Base-by-base conservation (phyloP, 1,140 invertebrate genomes). In the Zaprionus lachaisei region DNA sequence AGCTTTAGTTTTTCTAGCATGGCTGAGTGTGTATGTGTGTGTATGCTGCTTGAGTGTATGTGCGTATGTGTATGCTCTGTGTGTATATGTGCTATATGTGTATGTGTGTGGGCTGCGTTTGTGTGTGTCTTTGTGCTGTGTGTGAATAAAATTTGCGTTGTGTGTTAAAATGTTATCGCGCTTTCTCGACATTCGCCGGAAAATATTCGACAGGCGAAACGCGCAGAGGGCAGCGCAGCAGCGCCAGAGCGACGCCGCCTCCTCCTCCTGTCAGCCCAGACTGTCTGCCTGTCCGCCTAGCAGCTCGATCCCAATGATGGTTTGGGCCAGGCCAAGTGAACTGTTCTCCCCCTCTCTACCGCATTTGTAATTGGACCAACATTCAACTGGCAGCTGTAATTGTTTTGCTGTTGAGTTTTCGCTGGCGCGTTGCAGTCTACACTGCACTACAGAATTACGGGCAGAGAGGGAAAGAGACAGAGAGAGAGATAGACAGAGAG, bases 91-190 rank as follows among this genome's bases (percentile, higher is more conserved):
- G 26, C 26, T 28, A 28, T 28, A 7, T 28, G 26, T 28, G 26
- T 28, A 26, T 7, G 7, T 31, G 28, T 31, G 28, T 28, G 28
- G 28, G 28, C 28, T 31, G 31, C 9, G 31, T 9, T 11, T 34
- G 31, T 34, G 31, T 34, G 34, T 56, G 20, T 11, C 4, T 60
- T 2, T 56, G 37, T 49, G 55, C 26, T 47, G 31, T 47, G 24
- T 63, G 44, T 44, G 71, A 75, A 79, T 75, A 66, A 83, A 83
- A 83, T 83, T 83, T 76, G 81, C 67, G 77, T 83, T 83, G 77
- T 84, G 83, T 84, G 79, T 84, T 79, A 85, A 85, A 85, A 85
- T 85, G 80, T 79, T 86, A 86, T 86, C 83, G 83, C 83, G 77
- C 65, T 86, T 82, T 74, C 72, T 83, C 69, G 66, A 62, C 76